Conservation (phyloP, 2,113 vertebrate species). For the Conger conger region DNA sequence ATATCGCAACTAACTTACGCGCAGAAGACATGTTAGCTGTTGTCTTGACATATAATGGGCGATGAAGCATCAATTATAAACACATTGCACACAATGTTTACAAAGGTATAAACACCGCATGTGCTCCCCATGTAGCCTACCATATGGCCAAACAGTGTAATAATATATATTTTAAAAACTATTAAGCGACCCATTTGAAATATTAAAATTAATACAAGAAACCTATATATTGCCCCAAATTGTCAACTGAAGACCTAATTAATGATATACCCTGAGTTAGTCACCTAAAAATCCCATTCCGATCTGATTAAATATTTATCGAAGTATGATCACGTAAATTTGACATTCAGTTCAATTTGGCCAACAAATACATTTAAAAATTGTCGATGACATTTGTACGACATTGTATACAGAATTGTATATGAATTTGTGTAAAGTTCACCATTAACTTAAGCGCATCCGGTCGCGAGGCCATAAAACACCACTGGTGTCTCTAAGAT, state of each 20-base stretch:
- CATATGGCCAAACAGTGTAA: background rate
- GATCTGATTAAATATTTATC: slow-evolving; percentile 1
- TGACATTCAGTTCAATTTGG: background rate
- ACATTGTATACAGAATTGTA: background rate
- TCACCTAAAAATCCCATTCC: background rate
- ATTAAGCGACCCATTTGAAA: background rate
- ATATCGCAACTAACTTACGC: background rate
- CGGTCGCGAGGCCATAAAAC: background rate
- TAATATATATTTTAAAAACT: background rate
- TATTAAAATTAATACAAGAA: background rate
- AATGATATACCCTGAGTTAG: background rate
- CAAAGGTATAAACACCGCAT: background rate
- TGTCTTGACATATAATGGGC: background rate
- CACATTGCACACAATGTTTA: background rate
- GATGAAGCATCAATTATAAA: background rate
- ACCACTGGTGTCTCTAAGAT: background rate
- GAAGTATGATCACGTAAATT: background rate
- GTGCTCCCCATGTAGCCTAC: background rate
- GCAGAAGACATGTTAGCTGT: background rate
- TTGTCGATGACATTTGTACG: background rate
- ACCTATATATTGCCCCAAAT: background rate
- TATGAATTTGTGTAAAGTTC: background rate
- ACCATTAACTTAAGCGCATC: background rate
- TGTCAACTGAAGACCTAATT: background rate
- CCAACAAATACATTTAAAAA: background rate